A percentile compares a stretch with the other conserved stretches of the same genome.
phyloP scores from a whole-genome alignment of 2,797 vertebrate genomes.

The Tamandua tetradactyla region DNA sequence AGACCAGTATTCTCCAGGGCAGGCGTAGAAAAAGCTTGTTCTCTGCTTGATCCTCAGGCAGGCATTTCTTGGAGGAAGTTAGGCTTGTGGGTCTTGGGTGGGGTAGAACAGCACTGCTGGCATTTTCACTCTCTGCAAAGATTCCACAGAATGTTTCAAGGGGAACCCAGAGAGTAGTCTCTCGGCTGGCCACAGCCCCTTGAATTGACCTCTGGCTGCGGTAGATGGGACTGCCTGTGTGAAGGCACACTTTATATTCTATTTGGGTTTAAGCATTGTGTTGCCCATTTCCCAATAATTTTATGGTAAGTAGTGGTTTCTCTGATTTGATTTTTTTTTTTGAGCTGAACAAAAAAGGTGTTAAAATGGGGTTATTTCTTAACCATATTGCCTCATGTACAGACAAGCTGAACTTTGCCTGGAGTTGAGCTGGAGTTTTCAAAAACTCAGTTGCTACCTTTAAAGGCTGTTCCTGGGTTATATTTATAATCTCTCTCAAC shows the following conservation, averaged over 20 bases:
- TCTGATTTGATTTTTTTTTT: conserved; percentile 49
- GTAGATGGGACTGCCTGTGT: neutral
- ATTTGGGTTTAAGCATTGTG: conserved; percentile 33
- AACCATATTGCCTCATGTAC: conserved; percentile 44
- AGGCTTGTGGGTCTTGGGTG: neutral
- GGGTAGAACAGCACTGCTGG: neutral
- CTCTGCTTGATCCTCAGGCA: neutral
- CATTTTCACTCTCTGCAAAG: neutral
- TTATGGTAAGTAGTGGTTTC: neutral
- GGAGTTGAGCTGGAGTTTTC: conserved; percentile 66
- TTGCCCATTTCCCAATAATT: conserved; percentile 63
- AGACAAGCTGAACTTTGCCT: conserved; percentile 8
- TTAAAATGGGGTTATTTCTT: conserved; percentile 47
- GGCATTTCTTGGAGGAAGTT: conserved; percentile 31
- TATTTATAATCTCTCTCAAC: conserved; percentile 70
- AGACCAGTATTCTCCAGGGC: conserved; percentile 13
- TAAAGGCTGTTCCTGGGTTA: conserved; percentile 38
- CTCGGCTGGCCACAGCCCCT: neutral
- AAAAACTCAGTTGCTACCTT: conserved; percentile 51
- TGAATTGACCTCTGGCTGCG: conserved; percentile 25
- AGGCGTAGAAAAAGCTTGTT: neutral
- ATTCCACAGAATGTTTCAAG: neutral
- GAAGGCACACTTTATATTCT: conserved; percentile 24
- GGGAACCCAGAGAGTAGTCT: neutral
- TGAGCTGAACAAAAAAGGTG: conserved; percentile 49